Percentiles rank a stretch among this genome's conserved stretches.
phyloP scores from a whole-genome alignment of 2,113 vertebrate genomes.

The Lagopus leucura region DNA sequence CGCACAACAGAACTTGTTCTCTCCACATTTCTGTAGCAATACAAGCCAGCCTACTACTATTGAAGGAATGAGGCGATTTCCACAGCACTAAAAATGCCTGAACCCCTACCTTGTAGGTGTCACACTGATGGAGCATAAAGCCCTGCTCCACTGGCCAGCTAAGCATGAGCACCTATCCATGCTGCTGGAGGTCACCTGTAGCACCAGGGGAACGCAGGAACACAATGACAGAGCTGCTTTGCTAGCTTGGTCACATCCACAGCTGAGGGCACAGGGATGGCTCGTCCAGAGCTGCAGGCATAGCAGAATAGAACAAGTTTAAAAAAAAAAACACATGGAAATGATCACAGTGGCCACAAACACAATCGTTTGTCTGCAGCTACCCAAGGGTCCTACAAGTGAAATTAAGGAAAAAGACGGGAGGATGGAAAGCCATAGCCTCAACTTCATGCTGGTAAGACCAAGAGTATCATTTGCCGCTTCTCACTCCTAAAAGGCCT shows the following conservation, averaged over 20 bases:
- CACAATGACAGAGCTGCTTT: neutral
- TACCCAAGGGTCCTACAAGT: accelerated
- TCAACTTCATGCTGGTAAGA: neutral
- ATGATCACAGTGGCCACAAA: neutral
- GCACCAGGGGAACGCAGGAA: neutral
- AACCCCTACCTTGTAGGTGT: neutral
- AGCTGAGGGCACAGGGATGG: neutral
- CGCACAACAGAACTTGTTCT: neutral
- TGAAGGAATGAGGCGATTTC: neutral
- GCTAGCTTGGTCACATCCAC: neutral
- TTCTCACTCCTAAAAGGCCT: neutral
- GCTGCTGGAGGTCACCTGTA: neutral
- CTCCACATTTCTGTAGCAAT: neutral
- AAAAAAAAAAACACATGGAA: neutral
- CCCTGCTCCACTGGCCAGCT: neutral
- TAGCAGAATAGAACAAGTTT: neutral
- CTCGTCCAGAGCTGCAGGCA: neutral
- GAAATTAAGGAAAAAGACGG: neutral
- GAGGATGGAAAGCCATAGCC: neutral
- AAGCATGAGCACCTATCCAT: neutral
- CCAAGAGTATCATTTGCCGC: neutral
- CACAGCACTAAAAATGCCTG: neutral
- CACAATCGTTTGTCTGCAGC: neutral
- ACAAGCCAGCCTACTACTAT: neutral
- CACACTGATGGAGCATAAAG: neutral